Conservation (phyloP, 2,797 vertebrate species). For the Channa striata region DNA sequence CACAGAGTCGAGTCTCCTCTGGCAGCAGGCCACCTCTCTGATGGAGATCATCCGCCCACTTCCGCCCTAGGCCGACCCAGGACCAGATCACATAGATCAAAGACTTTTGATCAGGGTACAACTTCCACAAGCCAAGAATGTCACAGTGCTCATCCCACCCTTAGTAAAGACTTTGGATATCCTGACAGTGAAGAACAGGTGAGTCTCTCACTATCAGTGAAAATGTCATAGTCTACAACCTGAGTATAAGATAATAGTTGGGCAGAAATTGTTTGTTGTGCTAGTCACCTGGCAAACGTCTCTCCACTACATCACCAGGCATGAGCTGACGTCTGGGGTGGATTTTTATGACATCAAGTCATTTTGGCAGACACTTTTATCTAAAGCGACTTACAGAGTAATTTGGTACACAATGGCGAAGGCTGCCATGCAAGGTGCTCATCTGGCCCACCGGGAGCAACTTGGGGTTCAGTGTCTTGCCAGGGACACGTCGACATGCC, state of each 20-base stretch:
- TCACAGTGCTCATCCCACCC: slow-evolving; percentile 46
- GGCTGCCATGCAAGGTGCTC: no score
- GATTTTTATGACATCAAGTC: no score
- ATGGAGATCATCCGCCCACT: slow-evolving; percentile 52
- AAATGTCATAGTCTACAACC: background rate
- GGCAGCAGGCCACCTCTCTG: slow-evolving; percentile 58
- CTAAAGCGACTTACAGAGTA: no score
- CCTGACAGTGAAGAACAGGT: slow-evolving; percentile 72
- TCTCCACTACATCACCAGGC: background rate
- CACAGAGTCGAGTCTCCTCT: slow-evolving; percentile 77
- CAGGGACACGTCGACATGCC: no score
- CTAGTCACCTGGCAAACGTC: background rate
- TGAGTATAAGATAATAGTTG: background rate
- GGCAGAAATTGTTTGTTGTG: background rate
- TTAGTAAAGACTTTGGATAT: slow-evolving; percentile 56
- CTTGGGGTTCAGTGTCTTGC: no score
- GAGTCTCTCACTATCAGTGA: slow-evolving; percentile 31
- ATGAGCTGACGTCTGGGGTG: slow-evolving; percentile 4
- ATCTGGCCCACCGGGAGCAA: no score
- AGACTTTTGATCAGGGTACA: slow-evolving; percentile 76
- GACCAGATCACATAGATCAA: slow-evolving; percentile 74
- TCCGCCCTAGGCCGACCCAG: slow-evolving; percentile 56
- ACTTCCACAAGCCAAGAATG: slow-evolving; percentile 54
- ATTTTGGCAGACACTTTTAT: no score
- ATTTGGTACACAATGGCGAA: no score